phyloP scores from a whole-genome alignment of 2,888 invertebrate genomes.

The Homarus gammarus region DNA sequence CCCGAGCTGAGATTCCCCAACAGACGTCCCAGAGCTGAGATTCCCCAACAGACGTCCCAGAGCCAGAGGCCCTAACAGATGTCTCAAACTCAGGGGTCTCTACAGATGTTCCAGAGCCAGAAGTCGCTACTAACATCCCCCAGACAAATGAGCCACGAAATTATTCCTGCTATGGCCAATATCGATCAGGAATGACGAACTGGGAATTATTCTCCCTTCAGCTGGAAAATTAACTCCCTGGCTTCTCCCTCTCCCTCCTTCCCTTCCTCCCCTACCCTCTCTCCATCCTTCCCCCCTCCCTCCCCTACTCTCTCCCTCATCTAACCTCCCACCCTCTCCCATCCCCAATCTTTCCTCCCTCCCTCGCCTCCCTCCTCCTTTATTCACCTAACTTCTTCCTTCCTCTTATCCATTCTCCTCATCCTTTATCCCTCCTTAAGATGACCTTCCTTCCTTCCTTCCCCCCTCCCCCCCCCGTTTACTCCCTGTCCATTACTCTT shows the following conservation, averaged over 20 bases:
- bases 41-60: no score
- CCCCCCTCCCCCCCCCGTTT: neutral
- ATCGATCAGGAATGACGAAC: constrained; percentile 26
- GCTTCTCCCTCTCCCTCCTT: neutral
- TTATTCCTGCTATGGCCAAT: constrained; percentile 38
- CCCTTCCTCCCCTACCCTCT: neutral
- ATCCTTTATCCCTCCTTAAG: neutral
- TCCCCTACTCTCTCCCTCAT: neutral
- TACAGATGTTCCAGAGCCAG: no score
- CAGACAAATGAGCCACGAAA: constrained; percentile 23
- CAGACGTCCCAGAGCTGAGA: no score
- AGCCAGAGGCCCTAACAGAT: no score
- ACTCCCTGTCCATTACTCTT: neutral
- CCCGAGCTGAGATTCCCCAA: no score
- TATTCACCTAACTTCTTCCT: neutral
- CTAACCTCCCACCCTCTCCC: neutral
- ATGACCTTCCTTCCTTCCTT: neutral
- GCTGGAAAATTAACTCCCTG: constrained; percentile 47
- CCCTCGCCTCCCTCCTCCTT: no score
- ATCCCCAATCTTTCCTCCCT: neutral
- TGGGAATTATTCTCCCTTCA: constrained; percentile 41
- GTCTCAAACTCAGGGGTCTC: no score
- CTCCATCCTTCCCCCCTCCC: neutral
- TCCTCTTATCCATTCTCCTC: neutral
- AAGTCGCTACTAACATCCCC: neutral